A percentile compares a stretch with the other conserved stretches of the same genome.
These are phyloP conservation scores for Papilio gigon DNA, from an alignment of 2,888 invertebrate genomes.

Conservation along the genomic window DNA sequence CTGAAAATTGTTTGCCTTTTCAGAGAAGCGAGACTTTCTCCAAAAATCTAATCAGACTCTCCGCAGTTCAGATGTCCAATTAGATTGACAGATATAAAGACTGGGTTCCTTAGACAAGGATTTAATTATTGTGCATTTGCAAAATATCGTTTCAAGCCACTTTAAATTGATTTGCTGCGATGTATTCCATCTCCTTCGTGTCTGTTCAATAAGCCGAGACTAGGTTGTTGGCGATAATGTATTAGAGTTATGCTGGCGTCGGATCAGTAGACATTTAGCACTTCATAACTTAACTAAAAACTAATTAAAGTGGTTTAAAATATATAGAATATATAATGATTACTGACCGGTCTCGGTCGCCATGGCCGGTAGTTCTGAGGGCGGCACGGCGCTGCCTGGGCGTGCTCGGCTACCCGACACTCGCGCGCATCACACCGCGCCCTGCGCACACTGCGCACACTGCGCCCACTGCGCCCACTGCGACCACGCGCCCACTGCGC, in stretches of 20 bases:
- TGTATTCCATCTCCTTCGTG: too few relatives aligned
- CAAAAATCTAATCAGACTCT: background rate
- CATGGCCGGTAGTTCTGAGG: constrained; percentile 79
- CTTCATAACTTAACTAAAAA: too few relatives aligned
- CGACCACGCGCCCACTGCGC: constrained; percentile 6
- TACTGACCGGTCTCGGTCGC: constrained; percentile 80
- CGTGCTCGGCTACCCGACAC: constrained; percentile 77
- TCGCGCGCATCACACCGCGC: constrained; percentile 79
- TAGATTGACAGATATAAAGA: background rate
- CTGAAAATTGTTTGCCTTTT: background rate
- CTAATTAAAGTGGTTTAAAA: too few relatives aligned
- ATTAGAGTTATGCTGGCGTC: too few relatives aligned
- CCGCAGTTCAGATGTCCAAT: background rate
- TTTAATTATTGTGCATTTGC: constrained; percentile 1
- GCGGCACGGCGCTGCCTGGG: constrained; percentile 77
- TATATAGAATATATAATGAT: constrained; percentile 3
- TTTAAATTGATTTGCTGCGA: too few relatives aligned
- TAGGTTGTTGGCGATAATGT: too few relatives aligned
- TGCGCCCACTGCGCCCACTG: constrained; percentile 49
- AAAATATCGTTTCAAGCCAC: background rate
- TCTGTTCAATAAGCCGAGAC: too few relatives aligned
- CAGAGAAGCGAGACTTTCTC: background rate
- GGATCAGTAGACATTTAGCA: too few relatives aligned
- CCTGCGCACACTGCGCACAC: constrained; percentile 69
- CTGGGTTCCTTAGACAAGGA: background rate